Evolutionary conservation across 1,140 invertebrate species (phyloP), one percentile per base, ranked within the genome.

Genomic region (Zaprionus capensis): DNA sequence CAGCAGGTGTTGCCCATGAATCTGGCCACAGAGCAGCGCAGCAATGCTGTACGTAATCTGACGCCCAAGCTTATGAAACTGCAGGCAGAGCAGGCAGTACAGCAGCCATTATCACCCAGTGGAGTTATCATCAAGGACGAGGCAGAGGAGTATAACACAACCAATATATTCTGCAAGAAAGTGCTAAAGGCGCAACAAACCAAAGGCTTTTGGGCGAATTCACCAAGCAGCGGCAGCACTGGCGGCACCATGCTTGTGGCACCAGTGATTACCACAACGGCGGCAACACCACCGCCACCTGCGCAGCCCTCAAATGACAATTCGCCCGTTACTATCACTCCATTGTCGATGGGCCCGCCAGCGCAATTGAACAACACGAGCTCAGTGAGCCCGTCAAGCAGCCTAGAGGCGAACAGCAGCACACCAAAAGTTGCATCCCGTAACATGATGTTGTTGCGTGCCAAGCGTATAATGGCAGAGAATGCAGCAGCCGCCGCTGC

Each of bases 111-210:
- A 7, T 90, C 81, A 4, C 78, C 85, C 15, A 51, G 58, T 59
- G 73, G 66, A 2, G 28, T 82, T 26, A 83, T 87, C 5, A 91
- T 92, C 24, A 92, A 92, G 62, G 86, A 92, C 53, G 91, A 92
- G 66, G 83, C 91, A 1, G 91, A 92, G 36, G 91, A 92, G 36
- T 91, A 92, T 57, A 76, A 86, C 46, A 85, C 82, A 34, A 61
- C 85, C 1, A 92, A 92, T 53, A 91, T 93, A 41, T 90, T 92
- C 46, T 93, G 92, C 58, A 93, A 93, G 36, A 93, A 93, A 31
- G 92, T 93, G n/a, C 65, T 92, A 1, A 92, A 92, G 46, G 92
- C 92, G 7, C 92, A 93, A 61, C 91, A 93, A 59, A 91, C 91
- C 9, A 93, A 93, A 80, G 91, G 92, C 11, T 86, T 92, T 34